These are phyloP conservation scores for Ceratothoa steindachneri DNA, from an alignment of 2,888 invertebrate genomes.

Conservation along the genomic window DNA sequence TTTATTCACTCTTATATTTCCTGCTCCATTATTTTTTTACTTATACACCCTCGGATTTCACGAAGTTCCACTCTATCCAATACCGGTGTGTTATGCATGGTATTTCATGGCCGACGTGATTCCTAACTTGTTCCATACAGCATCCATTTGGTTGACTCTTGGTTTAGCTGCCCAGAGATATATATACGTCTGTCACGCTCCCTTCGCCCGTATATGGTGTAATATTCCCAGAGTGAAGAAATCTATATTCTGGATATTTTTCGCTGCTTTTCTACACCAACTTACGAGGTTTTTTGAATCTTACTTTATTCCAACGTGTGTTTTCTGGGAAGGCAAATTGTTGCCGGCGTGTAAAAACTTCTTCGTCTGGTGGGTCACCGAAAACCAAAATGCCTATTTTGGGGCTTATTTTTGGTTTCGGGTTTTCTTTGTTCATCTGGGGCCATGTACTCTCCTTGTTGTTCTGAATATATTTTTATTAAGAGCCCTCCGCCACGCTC, in stretches of 20 bases:
- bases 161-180: conserved; percentile 87
- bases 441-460: conserved; percentile 83
- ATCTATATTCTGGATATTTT: conserved; percentile 71
- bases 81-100: conserved; percentile 73
- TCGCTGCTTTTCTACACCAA: conserved; percentile 76
- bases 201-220: conserved; percentile 73
- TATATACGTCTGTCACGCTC: conserved; percentile 90
- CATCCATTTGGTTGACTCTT: conserved; percentile 88
- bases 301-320: conserved; percentile 17
- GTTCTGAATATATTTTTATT: conserved; percentile 83
- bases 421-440: conserved; percentile 82
- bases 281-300: conserved; percentile 61
- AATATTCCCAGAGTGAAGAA: conserved; percentile 68
- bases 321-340: conserved; percentile 49
- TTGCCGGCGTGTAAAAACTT: conserved; percentile 49
- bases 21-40: conserved; percentile 85
- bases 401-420: conserved; percentile 78
- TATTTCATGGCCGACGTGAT: conserved; percentile 61
- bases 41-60: conserved; percentile 87
- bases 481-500: conserved; percentile 76
- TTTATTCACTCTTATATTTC: conserved; percentile 84
- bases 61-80: conserved; percentile 71
- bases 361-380: conserved; percentile 67
- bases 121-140: conserved; percentile 86
- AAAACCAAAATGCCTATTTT: conserved; percentile 70